Conservation (phyloP, 2,888 invertebrate genomes). For the Sarcophaga subvicina region DNA sequence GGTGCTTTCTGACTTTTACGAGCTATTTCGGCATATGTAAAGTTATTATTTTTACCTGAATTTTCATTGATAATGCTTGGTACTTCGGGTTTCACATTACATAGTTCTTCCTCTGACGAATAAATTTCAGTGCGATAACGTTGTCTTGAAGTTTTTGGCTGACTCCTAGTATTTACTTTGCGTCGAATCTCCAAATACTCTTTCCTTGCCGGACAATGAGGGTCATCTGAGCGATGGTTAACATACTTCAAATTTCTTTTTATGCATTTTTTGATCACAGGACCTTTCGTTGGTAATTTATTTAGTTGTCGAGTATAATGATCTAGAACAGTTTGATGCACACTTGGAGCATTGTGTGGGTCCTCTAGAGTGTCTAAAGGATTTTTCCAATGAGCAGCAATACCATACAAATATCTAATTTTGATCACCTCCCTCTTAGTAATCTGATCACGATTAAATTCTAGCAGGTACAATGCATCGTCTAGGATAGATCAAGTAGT, state of each 20-base stretch:
- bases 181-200: no score
- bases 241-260: no score
- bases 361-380: not conserved
- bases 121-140: no score
- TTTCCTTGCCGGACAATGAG: no score
- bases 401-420: no score
- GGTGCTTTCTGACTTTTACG: not conserved
- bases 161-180: not conserved
- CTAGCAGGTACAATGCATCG: conserved; percentile 1
- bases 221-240: no score
- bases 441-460: no score
- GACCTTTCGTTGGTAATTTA: not conserved
- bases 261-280: not conserved
- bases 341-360: not conserved
- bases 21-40: conserved; percentile 13
- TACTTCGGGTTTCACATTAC: no score
- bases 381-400: not conserved
- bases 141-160: not conserved
- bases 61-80: not conserved
- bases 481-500: not conserved
- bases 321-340: not conserved
- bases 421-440: not conserved
- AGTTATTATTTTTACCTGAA: conserved; percentile 16
- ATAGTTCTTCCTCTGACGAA: no score
- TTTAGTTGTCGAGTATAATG: conserved; percentile 1